Percentiles rank a stretch among this genome's conserved stretches.
phyloP scores from a whole-genome alignment of 2,113 vertebrate species.

The Echinops telfairi region DNA sequence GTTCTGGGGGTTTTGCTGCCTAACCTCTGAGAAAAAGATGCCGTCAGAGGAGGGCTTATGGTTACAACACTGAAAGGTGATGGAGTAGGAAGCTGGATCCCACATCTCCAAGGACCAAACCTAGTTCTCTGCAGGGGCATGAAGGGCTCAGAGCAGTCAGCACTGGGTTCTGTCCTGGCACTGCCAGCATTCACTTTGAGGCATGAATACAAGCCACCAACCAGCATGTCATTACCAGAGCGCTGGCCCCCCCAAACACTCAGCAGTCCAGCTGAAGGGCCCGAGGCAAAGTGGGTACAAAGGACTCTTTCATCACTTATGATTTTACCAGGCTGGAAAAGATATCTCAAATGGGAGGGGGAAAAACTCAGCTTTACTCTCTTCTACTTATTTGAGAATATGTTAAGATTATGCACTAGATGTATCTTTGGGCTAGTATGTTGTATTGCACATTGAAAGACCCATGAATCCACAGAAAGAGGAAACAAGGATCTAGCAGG shows the following conservation, averaged over 20 bases:
- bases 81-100: neutral
- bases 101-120: neutral
- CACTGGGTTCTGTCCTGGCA: neutral
- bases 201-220: neutral
- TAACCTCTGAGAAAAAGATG: too few relatives aligned
- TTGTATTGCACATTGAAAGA: neutral
- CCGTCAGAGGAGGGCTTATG: too few relatives aligned
- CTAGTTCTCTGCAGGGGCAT: neutral
- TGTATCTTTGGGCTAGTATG: neutral
- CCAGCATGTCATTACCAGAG: neutral
- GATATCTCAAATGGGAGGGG: neutral
- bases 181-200: neutral
- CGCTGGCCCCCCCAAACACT: neutral
- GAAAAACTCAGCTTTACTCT: neutral
- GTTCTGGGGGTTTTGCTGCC: neutral
- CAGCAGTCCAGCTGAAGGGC: neutral
- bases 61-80: neutral
- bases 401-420: neutral
- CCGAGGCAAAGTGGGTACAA: neutral
- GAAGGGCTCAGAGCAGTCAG: constrained; percentile 6
- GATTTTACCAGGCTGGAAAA: neutral
- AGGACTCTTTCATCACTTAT: neutral
- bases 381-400: neutral
- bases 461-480: neutral
- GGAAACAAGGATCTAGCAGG: neutral